phyloP scores from a whole-genome alignment of 2,113 vertebrate species.

The Eretmodus cyanostictus region DNA sequence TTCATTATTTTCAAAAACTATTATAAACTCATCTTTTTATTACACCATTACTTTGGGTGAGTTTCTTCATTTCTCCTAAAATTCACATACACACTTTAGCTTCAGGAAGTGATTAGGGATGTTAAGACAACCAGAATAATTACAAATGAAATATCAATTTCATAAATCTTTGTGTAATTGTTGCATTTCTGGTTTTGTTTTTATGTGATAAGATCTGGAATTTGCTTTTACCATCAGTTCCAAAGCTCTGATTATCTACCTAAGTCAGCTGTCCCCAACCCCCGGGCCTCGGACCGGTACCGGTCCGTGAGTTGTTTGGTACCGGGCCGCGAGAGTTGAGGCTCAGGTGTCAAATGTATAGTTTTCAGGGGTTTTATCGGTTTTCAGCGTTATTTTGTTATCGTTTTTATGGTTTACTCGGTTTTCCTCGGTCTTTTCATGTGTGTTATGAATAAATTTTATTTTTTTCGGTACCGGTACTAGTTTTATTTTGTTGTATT shows the following conservation, averaged over 20 bases:
- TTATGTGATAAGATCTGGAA: background rate
- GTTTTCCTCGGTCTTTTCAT: too few relatives aligned
- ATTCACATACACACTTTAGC: background rate
- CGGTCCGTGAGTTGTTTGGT: too few relatives aligned
- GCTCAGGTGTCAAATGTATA: too few relatives aligned
- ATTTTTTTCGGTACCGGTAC: too few relatives aligned
- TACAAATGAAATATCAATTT: background rate
- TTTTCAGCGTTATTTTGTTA: too few relatives aligned
- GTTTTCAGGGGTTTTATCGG: too few relatives aligned
- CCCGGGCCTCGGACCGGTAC: too few relatives aligned
- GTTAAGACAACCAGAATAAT: background rate
- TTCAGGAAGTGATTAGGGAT: background rate
- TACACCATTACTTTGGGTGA: background rate
- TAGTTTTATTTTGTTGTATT: too few relatives aligned
- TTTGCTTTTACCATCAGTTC: background rate
- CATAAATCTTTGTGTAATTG: background rate
- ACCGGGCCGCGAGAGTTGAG: too few relatives aligned
- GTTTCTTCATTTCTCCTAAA: background rate
- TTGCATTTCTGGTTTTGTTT: background rate
- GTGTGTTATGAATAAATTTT: too few relatives aligned
- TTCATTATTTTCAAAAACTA: background rate
- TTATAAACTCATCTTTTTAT: background rate
- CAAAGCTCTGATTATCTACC: background rate
- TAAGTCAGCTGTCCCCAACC: background rate
- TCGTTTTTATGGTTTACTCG: too few relatives aligned